These are phyloP conservation scores for Belgica antarctica DNA, from an alignment of 2,888 invertebrate species.

Conservation along the genomic window DNA sequence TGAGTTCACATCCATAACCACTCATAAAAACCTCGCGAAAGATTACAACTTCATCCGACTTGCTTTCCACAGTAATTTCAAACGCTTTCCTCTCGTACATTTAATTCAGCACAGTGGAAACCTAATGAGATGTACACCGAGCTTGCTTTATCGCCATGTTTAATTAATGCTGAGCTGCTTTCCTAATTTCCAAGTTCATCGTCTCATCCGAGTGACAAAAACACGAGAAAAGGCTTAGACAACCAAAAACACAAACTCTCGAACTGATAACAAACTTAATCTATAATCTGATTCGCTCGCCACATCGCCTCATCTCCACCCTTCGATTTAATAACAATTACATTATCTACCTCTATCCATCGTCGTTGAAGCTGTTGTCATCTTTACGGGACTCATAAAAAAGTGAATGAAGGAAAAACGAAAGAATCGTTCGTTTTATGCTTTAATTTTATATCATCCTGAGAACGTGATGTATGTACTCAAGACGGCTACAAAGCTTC, in stretches of 20 bases:
- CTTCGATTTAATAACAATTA: not conserved
- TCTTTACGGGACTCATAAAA: no score
- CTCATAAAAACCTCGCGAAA: not conserved
- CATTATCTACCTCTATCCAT: not conserved
- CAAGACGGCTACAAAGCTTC: no score
- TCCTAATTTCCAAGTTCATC: not conserved
- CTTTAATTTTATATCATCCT: not conserved
- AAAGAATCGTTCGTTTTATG: no score
- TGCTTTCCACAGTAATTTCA: not conserved
- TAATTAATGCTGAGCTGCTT: conserved; percentile 13
- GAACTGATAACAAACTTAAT: not conserved
- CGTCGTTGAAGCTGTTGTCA: no score
- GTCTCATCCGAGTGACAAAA: not conserved
- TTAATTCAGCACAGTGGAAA: not conserved
- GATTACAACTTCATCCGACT: not conserved
- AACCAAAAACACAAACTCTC: not conserved
- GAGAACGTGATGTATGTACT: no score
- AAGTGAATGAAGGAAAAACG: no score
- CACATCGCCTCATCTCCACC: not conserved
- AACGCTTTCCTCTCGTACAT: conserved; percentile 10
- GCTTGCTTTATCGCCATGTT: not conserved
- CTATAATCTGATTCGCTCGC: not conserved
- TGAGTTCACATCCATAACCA: not conserved
- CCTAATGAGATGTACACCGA: not conserved
- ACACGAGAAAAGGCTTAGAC: not conserved